Percentiles rank a stretch among this genome's conserved stretches.
Conservation (phyloP, 2,113 vertebrate genomes). For the Labrus mixtus region DNA sequence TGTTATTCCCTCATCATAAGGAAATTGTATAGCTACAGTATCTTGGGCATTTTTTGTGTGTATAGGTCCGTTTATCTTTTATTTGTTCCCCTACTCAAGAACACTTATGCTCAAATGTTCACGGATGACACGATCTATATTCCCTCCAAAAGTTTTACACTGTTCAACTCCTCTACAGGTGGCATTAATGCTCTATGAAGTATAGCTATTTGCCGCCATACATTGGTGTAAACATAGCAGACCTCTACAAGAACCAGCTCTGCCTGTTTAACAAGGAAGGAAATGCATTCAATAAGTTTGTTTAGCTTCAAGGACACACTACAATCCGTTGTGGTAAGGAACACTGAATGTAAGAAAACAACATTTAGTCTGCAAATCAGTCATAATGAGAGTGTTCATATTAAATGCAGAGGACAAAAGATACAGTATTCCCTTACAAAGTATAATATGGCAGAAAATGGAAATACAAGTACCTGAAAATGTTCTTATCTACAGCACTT, state of each 20-base stretch:
- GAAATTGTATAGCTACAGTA: too few species aligned
- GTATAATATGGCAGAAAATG: neutral
- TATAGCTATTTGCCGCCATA: neutral
- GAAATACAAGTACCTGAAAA: neutral
- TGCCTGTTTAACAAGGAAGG: neutral
- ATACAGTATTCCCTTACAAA: neutral
- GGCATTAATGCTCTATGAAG: neutral
- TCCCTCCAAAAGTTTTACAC: neutral
- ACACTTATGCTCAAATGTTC: too few species aligned
- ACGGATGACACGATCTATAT: too few species aligned
- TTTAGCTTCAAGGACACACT: neutral
- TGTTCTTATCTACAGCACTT: neutral
- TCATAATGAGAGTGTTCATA: neutral
- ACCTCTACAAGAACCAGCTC: neutral
- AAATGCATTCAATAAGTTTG: neutral
- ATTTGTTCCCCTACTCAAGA: too few species aligned
- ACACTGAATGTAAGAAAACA: conserved; percentile 4
- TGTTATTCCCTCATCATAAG: too few species aligned
- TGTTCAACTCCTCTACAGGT: neutral
- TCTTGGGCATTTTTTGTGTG: too few species aligned
- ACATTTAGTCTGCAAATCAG: conserved; percentile 1
- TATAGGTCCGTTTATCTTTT: too few species aligned
- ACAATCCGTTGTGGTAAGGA: neutral
- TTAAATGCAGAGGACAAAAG: neutral
- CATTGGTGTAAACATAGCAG: neutral